Evolutionary conservation across 2,888 invertebrate genomes (phyloP).

Genomic region (Microplitis deprimator): DNA sequence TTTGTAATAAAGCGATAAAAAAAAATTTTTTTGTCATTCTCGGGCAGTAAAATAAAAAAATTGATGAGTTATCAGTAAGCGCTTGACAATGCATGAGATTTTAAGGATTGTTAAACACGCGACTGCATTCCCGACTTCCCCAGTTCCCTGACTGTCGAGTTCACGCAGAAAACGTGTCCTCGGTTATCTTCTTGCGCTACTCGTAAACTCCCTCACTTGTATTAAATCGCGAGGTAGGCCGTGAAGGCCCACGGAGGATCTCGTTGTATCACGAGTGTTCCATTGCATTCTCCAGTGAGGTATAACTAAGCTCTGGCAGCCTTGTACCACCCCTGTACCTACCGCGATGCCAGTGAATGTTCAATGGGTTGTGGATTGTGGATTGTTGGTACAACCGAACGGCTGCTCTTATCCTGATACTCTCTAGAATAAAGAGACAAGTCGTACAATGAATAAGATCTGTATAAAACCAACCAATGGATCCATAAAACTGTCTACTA

Average conservation of each 20-base stretch:
- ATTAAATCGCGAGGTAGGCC: not conserved
- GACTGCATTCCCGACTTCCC: constrained; percentile 30
- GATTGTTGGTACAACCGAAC: constrained; percentile 19
- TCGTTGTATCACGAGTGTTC: constrained; percentile 22
- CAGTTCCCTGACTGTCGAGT: constrained; percentile 16
- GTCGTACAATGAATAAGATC: no score
- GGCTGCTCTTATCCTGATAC: constrained; percentile 13
- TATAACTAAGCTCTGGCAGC: constrained; percentile 31
- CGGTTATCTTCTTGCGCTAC: constrained; percentile 43
- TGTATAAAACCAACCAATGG: not conserved
- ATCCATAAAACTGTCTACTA: constrained; percentile 30
- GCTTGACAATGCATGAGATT: constrained; percentile 3
- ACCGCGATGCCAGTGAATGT: constrained; percentile 18
- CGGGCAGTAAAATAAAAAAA: no score
- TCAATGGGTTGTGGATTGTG: constrained; percentile 18
- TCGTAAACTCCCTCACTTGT: constrained; percentile 43
- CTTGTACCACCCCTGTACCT: constrained; percentile 29
- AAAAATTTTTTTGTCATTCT: no score
- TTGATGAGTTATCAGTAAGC: no score
- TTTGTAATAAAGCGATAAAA: no score
- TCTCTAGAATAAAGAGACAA: not conserved
- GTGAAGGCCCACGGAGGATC: not conserved
- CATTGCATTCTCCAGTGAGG: constrained; percentile 38
- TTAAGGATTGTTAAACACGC: constrained; percentile 36
- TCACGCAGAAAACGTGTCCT: constrained; percentile 38